Conservation (phyloP, 2,113 vertebrate genomes). For the Tauraco erythrolophus region DNA sequence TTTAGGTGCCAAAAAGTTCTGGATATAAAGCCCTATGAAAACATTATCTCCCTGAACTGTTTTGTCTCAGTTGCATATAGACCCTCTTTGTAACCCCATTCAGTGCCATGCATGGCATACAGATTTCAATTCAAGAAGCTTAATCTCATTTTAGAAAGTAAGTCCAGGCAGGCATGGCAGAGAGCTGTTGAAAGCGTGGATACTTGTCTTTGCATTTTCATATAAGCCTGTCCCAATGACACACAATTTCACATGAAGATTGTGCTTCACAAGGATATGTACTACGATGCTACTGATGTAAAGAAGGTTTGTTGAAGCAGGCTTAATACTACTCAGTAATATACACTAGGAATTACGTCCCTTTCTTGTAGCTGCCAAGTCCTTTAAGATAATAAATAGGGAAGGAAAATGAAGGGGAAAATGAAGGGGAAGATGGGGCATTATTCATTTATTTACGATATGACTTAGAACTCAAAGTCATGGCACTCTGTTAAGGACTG, state of each 20-base stretch:
- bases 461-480: background rate
- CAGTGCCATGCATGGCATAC: background rate
- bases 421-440: background rate
- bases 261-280: background rate
- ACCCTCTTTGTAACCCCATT: background rate
- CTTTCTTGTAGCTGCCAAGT: conserved; percentile 34
- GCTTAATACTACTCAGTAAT: background rate
- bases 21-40: background rate
- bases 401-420: conserved; percentile 59
- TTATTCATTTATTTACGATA: background rate
- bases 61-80: background rate
- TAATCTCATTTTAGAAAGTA: conserved; percentile 19
- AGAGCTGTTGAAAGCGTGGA: background rate
- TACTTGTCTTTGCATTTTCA: background rate
- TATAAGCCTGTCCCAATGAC: background rate
- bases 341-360: background rate
- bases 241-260: background rate
- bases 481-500: background rate
- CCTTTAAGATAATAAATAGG: conserved; percentile 25
- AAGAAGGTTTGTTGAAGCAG: background rate
- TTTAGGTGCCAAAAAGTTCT: background rate
- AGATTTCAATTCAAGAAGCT: conserved; percentile 25
- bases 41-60: background rate
- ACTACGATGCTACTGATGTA: background rate
- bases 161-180: background rate